Conservation (phyloP, 1,140 invertebrate genomes). For the Elysia chlorotica region DNA sequence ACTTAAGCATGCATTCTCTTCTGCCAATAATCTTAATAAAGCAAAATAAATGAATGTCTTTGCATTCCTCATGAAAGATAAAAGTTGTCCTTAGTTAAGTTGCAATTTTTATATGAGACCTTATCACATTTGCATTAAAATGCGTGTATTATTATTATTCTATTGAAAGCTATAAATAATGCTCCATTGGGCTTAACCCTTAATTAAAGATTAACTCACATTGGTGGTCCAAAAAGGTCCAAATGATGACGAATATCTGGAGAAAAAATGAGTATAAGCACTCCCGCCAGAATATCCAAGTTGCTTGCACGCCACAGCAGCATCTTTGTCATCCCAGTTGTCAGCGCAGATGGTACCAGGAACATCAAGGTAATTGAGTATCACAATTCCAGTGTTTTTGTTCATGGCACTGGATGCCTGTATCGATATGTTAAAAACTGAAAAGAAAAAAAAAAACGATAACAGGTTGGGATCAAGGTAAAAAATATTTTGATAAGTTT, state of each 20-base stretch:
- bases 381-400: conserved; percentile 33
- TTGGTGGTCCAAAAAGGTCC: conserved; percentile 46
- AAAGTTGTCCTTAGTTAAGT: too few relatives aligned
- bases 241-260: too few relatives aligned
- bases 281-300: conserved; percentile 40
- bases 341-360: conserved; percentile 48
- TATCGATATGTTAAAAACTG: conserved; percentile 35
- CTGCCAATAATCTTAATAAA: too few relatives aligned
- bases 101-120: too few relatives aligned
- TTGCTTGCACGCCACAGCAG: conserved; percentile 42
- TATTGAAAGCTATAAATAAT: too few relatives aligned
- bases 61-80: too few relatives aligned
- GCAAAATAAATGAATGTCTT: background rate
- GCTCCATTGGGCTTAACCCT: background rate
- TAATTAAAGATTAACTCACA: background rate
- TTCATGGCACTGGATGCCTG: conserved; percentile 2
- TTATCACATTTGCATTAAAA: too few relatives aligned
- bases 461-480: background rate
- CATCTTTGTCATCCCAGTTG: conserved; percentile 42
- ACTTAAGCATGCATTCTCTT: too few relatives aligned
- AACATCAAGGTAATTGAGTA: conserved; percentile 35
- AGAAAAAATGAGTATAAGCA: conserved; percentile 45
- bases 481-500: background rate
- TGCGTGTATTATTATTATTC: too few relatives aligned
- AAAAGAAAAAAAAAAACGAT: background rate